Evolutionary conservation across 2,888 invertebrate genomes (phyloP).

Genomic region (Calephelis perditalis): DNA sequence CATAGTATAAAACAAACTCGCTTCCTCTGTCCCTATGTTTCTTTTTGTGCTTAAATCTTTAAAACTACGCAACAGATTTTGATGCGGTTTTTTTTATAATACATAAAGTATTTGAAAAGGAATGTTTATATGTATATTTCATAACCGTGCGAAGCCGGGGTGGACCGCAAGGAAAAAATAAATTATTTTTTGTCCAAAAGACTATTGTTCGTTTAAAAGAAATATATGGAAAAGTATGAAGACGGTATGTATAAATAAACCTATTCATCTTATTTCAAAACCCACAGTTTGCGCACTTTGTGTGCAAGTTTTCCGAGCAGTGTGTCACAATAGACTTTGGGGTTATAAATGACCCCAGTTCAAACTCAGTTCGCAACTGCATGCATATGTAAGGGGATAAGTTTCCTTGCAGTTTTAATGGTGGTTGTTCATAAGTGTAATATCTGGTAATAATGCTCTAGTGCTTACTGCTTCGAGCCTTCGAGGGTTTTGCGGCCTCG

Average conservation of each 20-base stretch:
- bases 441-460: constrained; percentile 58
- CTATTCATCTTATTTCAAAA: constrained; percentile 20
- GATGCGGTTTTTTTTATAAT: no score
- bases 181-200: no score
- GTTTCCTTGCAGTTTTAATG: constrained; percentile 62
- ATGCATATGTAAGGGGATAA: constrained; percentile 65
- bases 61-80: no score
- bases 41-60: no score
- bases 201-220: no score
- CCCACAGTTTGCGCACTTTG: constrained; percentile 16
- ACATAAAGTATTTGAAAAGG: no score
- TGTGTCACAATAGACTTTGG: constrained; percentile 39
- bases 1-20: no score
- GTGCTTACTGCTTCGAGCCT: constrained; percentile 22
- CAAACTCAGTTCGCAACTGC: constrained; percentile 45
- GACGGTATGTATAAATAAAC: not conserved
- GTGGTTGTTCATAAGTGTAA: constrained; percentile 70
- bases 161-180: no score
- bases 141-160: no score
- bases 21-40: no score
- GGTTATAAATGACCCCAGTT: constrained; percentile 53
- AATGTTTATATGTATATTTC: no score
- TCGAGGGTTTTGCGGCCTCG: constrained; percentile 31
- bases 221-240: no score
- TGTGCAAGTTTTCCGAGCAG: constrained; percentile 19